A percentile compares a stretch with the other conserved stretches of the same genome.
These are phyloP conservation scores for Burhinus bistriatus DNA, from an alignment of 2,113 vertebrate species.

Conservation along the genomic window DNA sequence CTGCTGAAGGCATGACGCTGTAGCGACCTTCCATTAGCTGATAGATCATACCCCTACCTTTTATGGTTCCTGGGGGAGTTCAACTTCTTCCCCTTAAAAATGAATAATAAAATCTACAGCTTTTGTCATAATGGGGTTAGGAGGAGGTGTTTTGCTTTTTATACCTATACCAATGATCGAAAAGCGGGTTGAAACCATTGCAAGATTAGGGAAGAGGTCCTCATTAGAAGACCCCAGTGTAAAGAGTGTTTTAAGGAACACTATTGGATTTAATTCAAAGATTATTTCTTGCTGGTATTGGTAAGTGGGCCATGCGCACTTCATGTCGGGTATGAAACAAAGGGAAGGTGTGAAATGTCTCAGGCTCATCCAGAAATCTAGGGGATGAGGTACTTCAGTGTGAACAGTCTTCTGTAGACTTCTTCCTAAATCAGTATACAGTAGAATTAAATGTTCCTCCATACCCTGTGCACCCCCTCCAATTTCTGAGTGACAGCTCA, in stretches of 20 bases:
- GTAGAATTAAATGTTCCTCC: not conserved
- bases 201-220: conserved; percentile 66
- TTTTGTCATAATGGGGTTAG: conserved; percentile 75
- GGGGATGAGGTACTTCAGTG: not conserved
- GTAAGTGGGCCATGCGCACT: not conserved
- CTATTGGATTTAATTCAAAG: conserved; percentile 63
- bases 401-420: not conserved
- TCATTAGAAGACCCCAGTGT: conserved; percentile 24
- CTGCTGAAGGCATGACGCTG: conserved; percentile 21
- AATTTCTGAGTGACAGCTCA: not conserved
- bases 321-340: not conserved
- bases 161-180: conserved; percentile 58
- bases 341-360: not conserved
- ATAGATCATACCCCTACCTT: conserved; percentile 53
- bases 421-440: not conserved
- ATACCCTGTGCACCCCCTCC: fast-evolving
- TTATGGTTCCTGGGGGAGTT: conserved; percentile 63
- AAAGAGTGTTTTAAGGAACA: conserved; percentile 53
- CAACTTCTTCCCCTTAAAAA: conserved; percentile 70
- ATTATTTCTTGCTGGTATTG: not conserved
- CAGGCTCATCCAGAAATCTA: not conserved
- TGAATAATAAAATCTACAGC: conserved; percentile 69
- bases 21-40: conserved; percentile 37
- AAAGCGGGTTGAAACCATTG: conserved; percentile 52
- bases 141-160: conserved; percentile 68